Percentiles rank a stretch among this genome's conserved stretches.
Evolutionary conservation across 2,797 vertebrate genomes (phyloP).

Genomic region (Pangasius krempfi): DNA sequence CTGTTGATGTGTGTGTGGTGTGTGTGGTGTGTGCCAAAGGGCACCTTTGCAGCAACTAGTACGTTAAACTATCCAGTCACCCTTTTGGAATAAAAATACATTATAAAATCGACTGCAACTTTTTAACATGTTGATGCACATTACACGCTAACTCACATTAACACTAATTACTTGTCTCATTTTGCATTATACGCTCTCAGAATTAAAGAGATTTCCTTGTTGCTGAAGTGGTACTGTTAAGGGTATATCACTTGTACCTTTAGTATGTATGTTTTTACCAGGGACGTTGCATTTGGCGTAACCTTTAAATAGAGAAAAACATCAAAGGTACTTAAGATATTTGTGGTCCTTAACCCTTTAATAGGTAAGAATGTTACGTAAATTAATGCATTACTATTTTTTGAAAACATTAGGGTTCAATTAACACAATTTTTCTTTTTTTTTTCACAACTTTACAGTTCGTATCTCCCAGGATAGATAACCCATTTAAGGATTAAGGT

Average conservation of each 20-base stretch:
- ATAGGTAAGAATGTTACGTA: background rate
- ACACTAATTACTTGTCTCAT: background rate
- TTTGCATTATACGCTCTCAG: background rate
- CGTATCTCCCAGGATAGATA: background rate
- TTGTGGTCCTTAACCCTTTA: background rate
- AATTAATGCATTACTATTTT: background rate
- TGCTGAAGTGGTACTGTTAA: background rate
- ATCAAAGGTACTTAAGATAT: background rate
- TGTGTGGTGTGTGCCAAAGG: constrained; percentile 24
- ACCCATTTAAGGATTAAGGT: background rate
- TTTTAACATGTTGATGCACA: background rate
- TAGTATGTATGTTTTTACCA: background rate
- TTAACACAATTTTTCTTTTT: background rate
- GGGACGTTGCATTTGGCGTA: background rate
- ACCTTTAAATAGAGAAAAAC: background rate
- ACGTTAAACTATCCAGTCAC: background rate
- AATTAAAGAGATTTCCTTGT: no score
- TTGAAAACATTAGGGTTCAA: no score
- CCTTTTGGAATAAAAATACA: background rate
- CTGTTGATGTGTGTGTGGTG: constrained; percentile 46
- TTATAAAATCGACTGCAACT: background rate
- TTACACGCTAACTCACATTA: background rate
- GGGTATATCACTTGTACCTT: background rate
- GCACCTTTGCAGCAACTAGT: constrained; percentile 5
- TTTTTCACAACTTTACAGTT: background rate